Base-by-base conservation (phyloP, 2,797 vertebrate genomes). In the Huso huso region DNA sequence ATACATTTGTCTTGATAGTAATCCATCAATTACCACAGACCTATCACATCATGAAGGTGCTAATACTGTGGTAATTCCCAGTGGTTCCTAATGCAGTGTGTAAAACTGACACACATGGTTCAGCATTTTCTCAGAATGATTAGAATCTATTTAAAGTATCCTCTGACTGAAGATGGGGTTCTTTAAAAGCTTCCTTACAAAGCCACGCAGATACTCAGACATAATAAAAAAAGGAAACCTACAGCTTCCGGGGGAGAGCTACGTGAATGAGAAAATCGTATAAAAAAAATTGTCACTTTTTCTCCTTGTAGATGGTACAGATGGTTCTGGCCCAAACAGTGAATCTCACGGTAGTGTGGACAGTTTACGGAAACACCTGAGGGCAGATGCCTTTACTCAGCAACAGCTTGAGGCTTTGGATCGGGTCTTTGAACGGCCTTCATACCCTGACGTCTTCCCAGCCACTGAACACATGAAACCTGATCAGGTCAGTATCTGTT, bases 321-420 rank as follows among this genome's bases (percentile, higher is more conserved):
- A 98, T 89, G 94, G 95, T 86, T 95, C 96, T 73, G 95, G 93
- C 79, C 95, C 94, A 86, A 92, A 96, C 49, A 96, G 95, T 91
- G 96, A 98, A 86, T 96, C 97, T 89, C 95, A 97, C 90, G 95
- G 93, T 88, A 97, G 95, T 75, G 95, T 97, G 91, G 97, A 99
- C 89, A 97, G 93, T 91, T 93, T 99, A 89, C 91, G 97, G 91
- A 99, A 99, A 87, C 97, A 99, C 85, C 93, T 99, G 86, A 89
- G 97, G 71, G 95, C 94, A 6, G 97, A 99, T 84, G 95, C 96
- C 83, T 99, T 99, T 87, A 98, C 96, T 71, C 97, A 99, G 87
- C 97, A 99, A 88, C 97, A 99, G 89, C 89, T 99, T 82, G 96
- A 99, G 84, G 97, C 97, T 73, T 82, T 99, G 92, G 97, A 99